Evolutionary conservation across 2,113 vertebrate species (phyloP).

Genomic region (Engystomops pustulosus): DNA sequence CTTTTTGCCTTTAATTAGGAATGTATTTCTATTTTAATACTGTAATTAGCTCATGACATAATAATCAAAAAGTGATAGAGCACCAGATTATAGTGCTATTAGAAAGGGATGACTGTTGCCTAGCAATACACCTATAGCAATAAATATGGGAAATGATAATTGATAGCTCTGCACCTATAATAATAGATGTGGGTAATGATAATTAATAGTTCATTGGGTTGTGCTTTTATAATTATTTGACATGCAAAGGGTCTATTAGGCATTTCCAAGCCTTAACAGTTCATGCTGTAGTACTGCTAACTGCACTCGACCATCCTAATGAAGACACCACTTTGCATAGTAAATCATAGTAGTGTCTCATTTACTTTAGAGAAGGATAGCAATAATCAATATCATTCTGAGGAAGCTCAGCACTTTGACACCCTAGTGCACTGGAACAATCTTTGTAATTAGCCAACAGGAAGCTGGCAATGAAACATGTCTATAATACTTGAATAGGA

Average conservation of each 20-base stretch:
- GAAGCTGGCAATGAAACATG: constrained; percentile 22
- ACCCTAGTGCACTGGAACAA: constrained; percentile 18
- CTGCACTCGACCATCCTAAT: neutral
- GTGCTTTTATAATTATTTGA: neutral
- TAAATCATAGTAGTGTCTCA: constrained; percentile 11
- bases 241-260: neutral
- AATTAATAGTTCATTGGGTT: neutral
- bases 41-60: neutral
- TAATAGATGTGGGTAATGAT: neutral
- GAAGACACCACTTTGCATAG: constrained; percentile 9
- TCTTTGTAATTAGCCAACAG: constrained; percentile 24
- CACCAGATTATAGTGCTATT: neutral
- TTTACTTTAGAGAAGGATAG: neutral
- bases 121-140: neutral
- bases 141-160: neutral
- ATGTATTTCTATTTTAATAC: too few species aligned
- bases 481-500: neutral
- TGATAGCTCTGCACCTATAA: neutral
- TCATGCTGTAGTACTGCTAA: neutral
- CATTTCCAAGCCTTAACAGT: neutral
- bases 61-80: neutral
- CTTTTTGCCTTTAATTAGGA: too few species aligned
- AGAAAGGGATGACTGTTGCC: neutral
- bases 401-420: constrained; percentile 3
- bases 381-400: constrained; percentile 17